phyloP scores from a whole-genome alignment of 2,888 invertebrate species.

The Chrysotoxum bicinctum region DNA sequence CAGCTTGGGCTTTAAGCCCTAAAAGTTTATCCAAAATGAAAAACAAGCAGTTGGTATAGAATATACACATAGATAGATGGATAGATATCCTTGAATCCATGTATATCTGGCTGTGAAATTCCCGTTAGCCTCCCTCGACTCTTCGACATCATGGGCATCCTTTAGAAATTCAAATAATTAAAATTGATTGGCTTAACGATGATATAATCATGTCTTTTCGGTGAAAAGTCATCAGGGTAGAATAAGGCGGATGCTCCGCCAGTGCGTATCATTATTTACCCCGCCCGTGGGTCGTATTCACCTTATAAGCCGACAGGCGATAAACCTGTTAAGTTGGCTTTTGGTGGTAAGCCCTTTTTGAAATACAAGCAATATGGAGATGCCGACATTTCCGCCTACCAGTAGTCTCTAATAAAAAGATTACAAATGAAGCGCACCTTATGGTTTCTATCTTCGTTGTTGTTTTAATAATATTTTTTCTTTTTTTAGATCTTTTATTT shows the following conservation, averaged over 20 bases:
- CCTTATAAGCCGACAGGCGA: constrained; percentile 45
- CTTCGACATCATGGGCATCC: constrained; percentile 1
- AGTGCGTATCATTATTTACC: constrained; percentile 29
- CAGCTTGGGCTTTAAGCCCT: constrained; percentile 9
- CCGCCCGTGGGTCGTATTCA: background rate
- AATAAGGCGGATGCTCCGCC: constrained; percentile 25
- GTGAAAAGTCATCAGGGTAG: constrained; percentile 32
- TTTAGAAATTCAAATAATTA: constrained; percentile 66
- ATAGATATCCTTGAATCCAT: background rate
- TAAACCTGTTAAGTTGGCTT: constrained; percentile 59
- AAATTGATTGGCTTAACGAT: constrained; percentile 72
- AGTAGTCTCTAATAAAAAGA: constrained; percentile 66
- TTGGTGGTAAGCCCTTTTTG: constrained; percentile 35
- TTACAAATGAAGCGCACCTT: constrained; percentile 70
- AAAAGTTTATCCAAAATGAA: constrained; percentile 24
- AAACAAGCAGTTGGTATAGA: background rate
- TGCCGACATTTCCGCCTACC: constrained; percentile 4
- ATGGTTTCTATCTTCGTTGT: constrained; percentile 46
- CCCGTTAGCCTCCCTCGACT: background rate
- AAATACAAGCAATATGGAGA: constrained; percentile 15
- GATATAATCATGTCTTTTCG: constrained; percentile 67
- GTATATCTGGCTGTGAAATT: background rate
- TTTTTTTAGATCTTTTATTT: constrained; percentile 13
- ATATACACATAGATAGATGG: background rate
- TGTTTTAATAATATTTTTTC: constrained; percentile 7